Percentiles rank a stretch among this genome's conserved stretches.
Evolutionary conservation across 1,140 invertebrate species (phyloP).

Genomic region (Drosophila dunni): DNA sequence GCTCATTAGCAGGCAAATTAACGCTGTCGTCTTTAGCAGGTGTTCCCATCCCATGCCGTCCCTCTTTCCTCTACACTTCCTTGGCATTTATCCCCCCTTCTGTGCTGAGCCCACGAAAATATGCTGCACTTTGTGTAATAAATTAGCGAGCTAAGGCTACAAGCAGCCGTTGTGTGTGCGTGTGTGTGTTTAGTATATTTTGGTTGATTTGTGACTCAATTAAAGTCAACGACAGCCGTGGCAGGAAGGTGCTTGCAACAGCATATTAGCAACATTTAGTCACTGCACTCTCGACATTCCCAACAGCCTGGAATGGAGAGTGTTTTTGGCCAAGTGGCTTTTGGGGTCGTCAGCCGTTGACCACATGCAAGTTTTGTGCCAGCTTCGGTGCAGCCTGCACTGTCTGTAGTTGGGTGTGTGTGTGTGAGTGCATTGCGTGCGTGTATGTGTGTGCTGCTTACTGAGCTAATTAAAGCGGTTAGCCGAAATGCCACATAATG

Average conservation of each 20-base stretch:
- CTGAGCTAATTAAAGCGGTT: constrained; percentile 79
- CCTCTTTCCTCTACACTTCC: neutral
- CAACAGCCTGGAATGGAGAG: neutral
- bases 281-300: constrained; percentile 62
- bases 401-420: constrained; percentile 14
- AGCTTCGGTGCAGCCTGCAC: constrained; percentile 44
- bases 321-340: constrained; percentile 62
- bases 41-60: constrained; percentile 5
- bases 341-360: constrained; percentile 59
- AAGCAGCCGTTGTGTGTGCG: constrained; percentile 29
- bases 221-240: constrained; percentile 74
- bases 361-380: constrained; percentile 60
- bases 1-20: constrained; percentile 79
- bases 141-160: constrained; percentile 69
- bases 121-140: constrained; percentile 72
- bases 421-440: constrained; percentile 20
- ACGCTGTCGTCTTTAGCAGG: constrained; percentile 63
- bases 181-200: constrained; percentile 76
- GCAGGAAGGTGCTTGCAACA: constrained; percentile 62
- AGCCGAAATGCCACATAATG: constrained; percentile 80
- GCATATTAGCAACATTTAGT: constrained; percentile 54
- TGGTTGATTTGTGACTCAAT: constrained; percentile 84
- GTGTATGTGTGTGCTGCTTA: constrained; percentile 35
- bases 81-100: too few relatives aligned
- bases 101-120: constrained; percentile 59